These are phyloP conservation scores for Odobenus rosmarus DNA, from an alignment of 2,113 vertebrate species.

Conservation along the genomic window DNA sequence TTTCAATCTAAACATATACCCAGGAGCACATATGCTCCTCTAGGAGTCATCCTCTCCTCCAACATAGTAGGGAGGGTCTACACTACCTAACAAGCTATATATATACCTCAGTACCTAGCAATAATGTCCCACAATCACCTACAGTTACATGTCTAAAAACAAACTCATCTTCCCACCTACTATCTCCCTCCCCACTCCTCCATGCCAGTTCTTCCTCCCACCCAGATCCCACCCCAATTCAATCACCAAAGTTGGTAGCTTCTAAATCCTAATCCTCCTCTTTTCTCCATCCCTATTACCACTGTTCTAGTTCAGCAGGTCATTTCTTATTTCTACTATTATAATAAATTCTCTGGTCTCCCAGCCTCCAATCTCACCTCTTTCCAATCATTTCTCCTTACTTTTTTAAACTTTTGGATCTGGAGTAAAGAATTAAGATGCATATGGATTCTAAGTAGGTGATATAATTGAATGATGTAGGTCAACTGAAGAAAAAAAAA, in stretches of 20 bases:
- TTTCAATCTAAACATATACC: not conserved
- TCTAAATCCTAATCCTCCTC: not conserved
- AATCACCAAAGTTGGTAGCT: not conserved
- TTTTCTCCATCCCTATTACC: not conserved
- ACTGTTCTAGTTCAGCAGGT: not conserved
- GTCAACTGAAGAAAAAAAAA: not conserved
- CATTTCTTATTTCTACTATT: constrained; percentile 2
- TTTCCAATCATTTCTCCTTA: not conserved
- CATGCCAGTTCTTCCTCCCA: not conserved
- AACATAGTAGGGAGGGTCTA: not conserved
- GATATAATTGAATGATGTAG: not conserved
- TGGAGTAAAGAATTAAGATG: not conserved
- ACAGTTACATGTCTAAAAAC: not conserved
- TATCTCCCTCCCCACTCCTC: not conserved
- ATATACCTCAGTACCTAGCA: not conserved
- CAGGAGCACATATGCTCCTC: not conserved
- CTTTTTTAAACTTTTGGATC: constrained; percentile 1
- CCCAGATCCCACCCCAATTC: not conserved
- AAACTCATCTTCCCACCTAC: not conserved
- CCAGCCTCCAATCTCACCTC: not conserved
- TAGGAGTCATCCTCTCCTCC: not conserved
- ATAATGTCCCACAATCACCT: not conserved
- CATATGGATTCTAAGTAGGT: not conserved
- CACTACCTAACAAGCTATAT: not conserved
- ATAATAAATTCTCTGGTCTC: not conserved